phyloP scores from a whole-genome alignment of 2,888 invertebrate genomes.

The Teinopalpus imperialis region DNA sequence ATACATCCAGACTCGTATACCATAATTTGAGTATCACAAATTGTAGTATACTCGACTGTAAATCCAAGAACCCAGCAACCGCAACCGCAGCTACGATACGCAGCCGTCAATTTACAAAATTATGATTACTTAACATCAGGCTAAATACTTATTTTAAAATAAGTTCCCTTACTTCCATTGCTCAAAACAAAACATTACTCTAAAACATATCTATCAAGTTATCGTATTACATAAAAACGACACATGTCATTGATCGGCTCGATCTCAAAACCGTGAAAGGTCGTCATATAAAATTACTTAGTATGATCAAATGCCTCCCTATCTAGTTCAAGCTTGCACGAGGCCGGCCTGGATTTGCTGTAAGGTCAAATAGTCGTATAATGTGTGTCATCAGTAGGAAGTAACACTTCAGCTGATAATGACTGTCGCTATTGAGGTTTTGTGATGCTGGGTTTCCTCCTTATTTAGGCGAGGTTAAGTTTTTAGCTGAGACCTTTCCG shows the following conservation, averaged over 20 bases:
- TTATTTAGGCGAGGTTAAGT: constrained; percentile 18
- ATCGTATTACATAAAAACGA: neutral
- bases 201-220: too few relatives aligned
- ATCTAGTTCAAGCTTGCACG: constrained; percentile 10
- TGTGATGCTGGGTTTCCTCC: constrained; percentile 13
- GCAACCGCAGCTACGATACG: too few relatives aligned
- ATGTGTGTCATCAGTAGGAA: constrained; percentile 22
- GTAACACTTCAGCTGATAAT: constrained; percentile 21
- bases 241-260: constrained; percentile 3
- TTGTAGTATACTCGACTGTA: too few relatives aligned
- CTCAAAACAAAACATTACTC: too few relatives aligned
- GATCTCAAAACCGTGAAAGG: constrained; percentile 6
- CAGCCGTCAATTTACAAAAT: too few relatives aligned
- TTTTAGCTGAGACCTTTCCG: constrained; percentile 2
- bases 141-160: too few relatives aligned
- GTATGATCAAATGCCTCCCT: constrained; percentile 16
- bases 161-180: too few relatives aligned
- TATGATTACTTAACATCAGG: too few relatives aligned
- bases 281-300: constrained; percentile 8
- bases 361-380: constrained; percentile 19
- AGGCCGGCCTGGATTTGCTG: constrained; percentile 16
- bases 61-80: too few relatives aligned
- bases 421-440: constrained; percentile 19
- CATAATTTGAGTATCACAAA: too few relatives aligned
- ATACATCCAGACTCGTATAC: too few relatives aligned